phyloP scores from a whole-genome alignment of 2,888 invertebrate species.

The Mythimna pallens region DNA sequence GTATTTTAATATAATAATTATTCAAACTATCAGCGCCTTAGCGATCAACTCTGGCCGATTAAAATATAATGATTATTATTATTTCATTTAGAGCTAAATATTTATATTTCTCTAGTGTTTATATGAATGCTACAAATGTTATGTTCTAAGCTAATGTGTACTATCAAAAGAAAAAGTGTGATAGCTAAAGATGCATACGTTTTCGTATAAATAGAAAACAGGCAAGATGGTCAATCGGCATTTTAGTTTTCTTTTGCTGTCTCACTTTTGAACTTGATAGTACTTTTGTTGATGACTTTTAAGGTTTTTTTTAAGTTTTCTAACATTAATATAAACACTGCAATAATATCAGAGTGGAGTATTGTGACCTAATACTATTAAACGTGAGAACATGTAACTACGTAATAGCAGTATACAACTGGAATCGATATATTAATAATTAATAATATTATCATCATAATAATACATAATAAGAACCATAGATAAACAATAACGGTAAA shows the following conservation, averaged over 20 bases:
- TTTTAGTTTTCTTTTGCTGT: not conserved
- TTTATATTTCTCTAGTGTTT: conserved; percentile 39
- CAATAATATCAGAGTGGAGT: conserved; percentile 55
- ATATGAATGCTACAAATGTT: conserved; percentile 39
- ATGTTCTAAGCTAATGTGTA: not conserved
- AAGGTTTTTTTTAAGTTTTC: not conserved
- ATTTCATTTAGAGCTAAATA: conserved; percentile 47
- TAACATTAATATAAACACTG: conserved; percentile 50
- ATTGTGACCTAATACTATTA: conserved; percentile 62
- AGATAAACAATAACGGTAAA: conserved; percentile 47
- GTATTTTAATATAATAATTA: conserved; percentile 32
- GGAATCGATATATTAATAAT: conserved; percentile 40
- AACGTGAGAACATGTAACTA: conserved; percentile 54
- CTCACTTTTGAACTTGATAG: conserved; percentile 9
- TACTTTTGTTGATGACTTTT: conserved; percentile 3
- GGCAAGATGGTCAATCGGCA: not conserved
- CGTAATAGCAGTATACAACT: conserved; percentile 51
- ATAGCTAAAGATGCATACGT: not conserved
- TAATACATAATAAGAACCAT: conserved; percentile 50
- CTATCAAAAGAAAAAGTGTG: conserved; percentile 16
- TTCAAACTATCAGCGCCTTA: conserved; percentile 44
- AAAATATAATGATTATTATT: conserved; percentile 46
- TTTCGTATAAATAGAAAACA: too few species aligned
- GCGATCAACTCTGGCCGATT: conserved; percentile 38
- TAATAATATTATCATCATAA: conserved; percentile 29